Evolutionary conservation across 2,888 invertebrate genomes (phyloP).

Genomic region (Branchipolynoe longqiensis): DNA sequence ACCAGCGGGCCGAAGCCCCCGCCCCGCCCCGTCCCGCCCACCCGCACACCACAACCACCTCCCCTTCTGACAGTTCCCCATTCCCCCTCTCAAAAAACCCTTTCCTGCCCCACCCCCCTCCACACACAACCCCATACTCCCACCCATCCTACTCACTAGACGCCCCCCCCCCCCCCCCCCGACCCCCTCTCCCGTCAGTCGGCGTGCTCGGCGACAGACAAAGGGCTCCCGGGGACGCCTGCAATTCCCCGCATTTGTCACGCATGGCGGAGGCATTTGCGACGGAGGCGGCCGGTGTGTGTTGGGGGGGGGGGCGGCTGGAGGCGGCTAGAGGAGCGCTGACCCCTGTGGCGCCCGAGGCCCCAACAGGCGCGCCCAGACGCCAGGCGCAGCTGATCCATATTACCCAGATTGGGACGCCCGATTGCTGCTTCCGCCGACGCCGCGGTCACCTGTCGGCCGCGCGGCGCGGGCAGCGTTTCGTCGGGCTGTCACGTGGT

Average conservation of each 20-base stretch:
- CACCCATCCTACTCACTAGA: not conserved
- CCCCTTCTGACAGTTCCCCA: not conserved
- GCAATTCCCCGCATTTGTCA: constrained; percentile 48
- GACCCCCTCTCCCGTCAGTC: not conserved
- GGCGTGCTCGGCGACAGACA: constrained; percentile 25
- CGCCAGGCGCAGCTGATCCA: constrained; percentile 12
- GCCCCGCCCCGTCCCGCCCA: not conserved
- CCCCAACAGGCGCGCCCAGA: constrained; percentile 24
- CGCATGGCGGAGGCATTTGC: constrained; percentile 48
- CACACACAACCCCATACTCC: not conserved
- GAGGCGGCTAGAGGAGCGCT: too few species aligned
- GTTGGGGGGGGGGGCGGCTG: not conserved
- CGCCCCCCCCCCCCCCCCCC: not conserved
- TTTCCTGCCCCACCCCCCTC: not conserved
- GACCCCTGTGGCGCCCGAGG: constrained; percentile 7
- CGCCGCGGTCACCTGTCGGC: constrained; percentile 17
- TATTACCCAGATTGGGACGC: constrained; percentile 41
- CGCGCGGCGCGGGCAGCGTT: not conserved
- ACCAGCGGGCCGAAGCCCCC: too few species aligned
- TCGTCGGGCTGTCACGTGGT: constrained; percentile 25
- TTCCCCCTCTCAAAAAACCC: not conserved
- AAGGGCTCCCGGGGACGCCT: constrained; percentile 15
- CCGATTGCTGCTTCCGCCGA: constrained; percentile 39
- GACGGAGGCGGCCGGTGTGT: constrained; percentile 4
- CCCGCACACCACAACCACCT: not conserved